Percentiles rank a stretch among this genome's conserved stretches.
phyloP scores from a whole-genome alignment of 1,140 invertebrate genomes.

The Nilaparvata lugens region DNA sequence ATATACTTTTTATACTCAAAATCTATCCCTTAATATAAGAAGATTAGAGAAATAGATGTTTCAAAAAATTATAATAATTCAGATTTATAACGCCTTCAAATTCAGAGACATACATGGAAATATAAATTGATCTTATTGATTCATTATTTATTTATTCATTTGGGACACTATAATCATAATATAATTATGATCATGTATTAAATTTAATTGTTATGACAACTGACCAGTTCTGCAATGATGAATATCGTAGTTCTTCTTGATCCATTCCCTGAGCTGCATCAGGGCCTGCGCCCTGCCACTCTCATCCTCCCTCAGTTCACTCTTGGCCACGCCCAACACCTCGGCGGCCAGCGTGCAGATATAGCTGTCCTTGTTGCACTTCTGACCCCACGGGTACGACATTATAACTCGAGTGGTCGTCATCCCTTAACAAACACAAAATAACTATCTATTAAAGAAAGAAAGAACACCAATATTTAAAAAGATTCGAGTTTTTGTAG shows the following conservation, averaged over 20 bases:
- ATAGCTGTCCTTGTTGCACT: conserved; percentile 22
- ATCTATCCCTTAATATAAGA: too few relatives aligned
- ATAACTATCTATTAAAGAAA: too few relatives aligned
- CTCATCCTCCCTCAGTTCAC: conserved; percentile 54
- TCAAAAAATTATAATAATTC: too few relatives aligned
- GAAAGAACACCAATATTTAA: conserved; percentile 54
- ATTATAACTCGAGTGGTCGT: conserved; percentile 25
- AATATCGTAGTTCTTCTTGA: conserved; percentile 54
- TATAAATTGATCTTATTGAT: neutral
- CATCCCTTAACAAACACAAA: conserved; percentile 16
- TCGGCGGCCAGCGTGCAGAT: conserved; percentile 32
- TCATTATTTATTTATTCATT: too few relatives aligned
- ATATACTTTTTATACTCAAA: too few relatives aligned
- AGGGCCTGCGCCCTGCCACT: conserved; percentile 47
- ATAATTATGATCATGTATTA: too few relatives aligned
- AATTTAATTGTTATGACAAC: neutral
- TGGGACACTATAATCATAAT: too few relatives aligned
- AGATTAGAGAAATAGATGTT: too few relatives aligned
- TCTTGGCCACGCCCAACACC: conserved; percentile 43
- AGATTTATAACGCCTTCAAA: too few relatives aligned
- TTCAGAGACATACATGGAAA: too few relatives aligned
- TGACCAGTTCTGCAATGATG: conserved; percentile 52
- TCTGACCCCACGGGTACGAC: conserved; percentile 23
- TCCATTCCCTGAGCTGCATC: conserved; percentile 52
- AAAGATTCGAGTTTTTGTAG: conserved; percentile 59